These are phyloP conservation scores for Perca schrenkii DNA, from an alignment of 2,113 vertebrate genomes.

Conservation along the genomic window DNA sequence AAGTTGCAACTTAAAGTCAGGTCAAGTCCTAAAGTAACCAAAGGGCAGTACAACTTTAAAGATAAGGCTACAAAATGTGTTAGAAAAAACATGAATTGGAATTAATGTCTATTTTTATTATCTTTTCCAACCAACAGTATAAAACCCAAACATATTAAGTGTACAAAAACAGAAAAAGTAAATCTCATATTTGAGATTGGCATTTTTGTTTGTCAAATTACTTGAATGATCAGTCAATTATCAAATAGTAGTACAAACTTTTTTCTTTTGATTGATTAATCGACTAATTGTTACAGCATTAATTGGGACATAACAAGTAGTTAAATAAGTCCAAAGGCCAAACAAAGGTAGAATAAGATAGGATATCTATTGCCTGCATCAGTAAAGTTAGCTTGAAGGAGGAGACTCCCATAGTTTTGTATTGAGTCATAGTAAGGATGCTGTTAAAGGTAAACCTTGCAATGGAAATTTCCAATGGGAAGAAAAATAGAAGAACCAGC, in stretches of 20 bases:
- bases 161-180: not conserved
- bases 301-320: not conserved
- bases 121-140: not conserved
- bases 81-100: not conserved
- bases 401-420: not conserved
- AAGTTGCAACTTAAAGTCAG: not conserved
- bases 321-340: not conserved
- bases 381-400: not conserved
- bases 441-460: not conserved
- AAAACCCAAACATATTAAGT: not conserved
- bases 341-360: not conserved
- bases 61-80: not conserved
- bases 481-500: not conserved
- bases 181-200: not conserved
- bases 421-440: not conserved
- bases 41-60: not conserved
- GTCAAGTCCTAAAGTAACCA: not conserved
- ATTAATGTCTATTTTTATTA: not conserved
- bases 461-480: not conserved
- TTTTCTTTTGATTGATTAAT: not conserved
- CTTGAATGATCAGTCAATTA: not conserved
- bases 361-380: not conserved
- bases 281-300: not conserved
- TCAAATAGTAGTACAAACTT: not conserved
- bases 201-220: not conserved